A percentile compares a stretch with the other conserved stretches of the same genome.
phyloP scores from a whole-genome alignment of 2,113 vertebrate genomes.

The Tragelaphus scriptus region DNA sequence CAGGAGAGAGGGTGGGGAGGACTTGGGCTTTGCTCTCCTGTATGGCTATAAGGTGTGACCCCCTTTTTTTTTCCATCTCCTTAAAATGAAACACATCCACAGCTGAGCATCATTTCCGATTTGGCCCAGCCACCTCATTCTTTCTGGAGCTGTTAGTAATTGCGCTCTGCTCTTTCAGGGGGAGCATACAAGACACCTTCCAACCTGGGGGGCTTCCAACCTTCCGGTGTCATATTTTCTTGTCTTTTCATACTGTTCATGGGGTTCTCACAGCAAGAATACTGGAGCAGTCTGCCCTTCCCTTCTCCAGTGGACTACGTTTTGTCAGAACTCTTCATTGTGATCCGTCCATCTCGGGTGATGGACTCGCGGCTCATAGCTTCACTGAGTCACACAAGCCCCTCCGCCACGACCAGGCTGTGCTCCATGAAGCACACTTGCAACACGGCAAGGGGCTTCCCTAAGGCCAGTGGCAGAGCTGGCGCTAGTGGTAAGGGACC shows the following conservation, averaged over 20 bases:
- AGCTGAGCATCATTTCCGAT: rapidly evolving
- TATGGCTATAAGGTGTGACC: rapidly evolving
- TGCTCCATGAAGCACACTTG: neutral
- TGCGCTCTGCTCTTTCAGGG: neutral
- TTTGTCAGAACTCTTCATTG: neutral
- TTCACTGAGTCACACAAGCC: neutral
- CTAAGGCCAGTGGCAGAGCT: neutral
- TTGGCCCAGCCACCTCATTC: neutral
- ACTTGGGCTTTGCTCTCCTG: neutral
- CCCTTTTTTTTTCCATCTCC: neutral
- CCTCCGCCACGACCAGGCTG: neutral
- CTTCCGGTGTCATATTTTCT: neutral
- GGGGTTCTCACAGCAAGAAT: neutral
- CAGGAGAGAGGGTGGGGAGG: neutral
- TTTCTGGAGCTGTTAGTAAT: neutral
- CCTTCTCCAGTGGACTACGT: neutral
- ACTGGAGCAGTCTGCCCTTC: neutral
- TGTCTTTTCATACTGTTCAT: neutral
- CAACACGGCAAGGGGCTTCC: neutral
- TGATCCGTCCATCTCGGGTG: neutral
- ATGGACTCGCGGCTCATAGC: neutral
- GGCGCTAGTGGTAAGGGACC: neutral
- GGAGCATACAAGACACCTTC: neutral
- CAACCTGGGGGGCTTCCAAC: neutral
- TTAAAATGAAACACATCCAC: neutral